A percentile compares a stretch with the other conserved stretches of the same genome.
phyloP scores from a whole-genome alignment of 2,113 vertebrate species.

The Mionectes macconnelli region DNA sequence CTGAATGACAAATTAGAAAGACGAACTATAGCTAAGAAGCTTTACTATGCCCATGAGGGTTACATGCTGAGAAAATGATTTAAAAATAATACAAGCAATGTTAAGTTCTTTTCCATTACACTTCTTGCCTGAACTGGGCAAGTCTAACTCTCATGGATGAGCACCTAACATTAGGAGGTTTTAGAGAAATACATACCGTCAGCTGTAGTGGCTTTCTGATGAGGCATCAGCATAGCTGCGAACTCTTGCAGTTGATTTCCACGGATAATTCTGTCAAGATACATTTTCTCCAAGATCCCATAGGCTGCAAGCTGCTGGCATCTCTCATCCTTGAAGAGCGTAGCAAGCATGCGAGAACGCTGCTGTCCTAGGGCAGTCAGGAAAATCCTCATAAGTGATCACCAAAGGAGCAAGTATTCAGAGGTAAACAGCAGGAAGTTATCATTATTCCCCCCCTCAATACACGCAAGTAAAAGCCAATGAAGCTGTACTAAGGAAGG shows the following conservation, averaged over 20 bases:
- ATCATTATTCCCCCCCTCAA: background rate
- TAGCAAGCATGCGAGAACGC: constrained; percentile 96
- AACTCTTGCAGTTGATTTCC: constrained; percentile 98
- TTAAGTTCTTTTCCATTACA: background rate
- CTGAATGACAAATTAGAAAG: background rate
- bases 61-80: background rate
- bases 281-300: constrained; percentile 98
- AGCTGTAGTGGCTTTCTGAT: constrained; percentile 97
- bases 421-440: background rate
- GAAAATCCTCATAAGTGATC: background rate
- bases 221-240: constrained; percentile 97
- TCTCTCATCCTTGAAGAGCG: constrained; percentile 97
- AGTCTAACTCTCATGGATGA: background rate
- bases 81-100: background rate
- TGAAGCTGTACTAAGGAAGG: background rate
- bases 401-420: background rate
- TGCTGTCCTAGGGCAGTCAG: constrained; percentile 84
- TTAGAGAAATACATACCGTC: constrained; percentile 78
- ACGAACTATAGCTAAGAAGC: background rate
- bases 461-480: background rate
- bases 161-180: background rate
- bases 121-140: background rate
- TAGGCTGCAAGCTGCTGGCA: constrained; percentile 98
- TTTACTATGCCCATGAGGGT: background rate
- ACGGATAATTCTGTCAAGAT: constrained; percentile 95